Conservation (phyloP, 1,140 invertebrate species). For the Sitodiplosis mosellana region DNA sequence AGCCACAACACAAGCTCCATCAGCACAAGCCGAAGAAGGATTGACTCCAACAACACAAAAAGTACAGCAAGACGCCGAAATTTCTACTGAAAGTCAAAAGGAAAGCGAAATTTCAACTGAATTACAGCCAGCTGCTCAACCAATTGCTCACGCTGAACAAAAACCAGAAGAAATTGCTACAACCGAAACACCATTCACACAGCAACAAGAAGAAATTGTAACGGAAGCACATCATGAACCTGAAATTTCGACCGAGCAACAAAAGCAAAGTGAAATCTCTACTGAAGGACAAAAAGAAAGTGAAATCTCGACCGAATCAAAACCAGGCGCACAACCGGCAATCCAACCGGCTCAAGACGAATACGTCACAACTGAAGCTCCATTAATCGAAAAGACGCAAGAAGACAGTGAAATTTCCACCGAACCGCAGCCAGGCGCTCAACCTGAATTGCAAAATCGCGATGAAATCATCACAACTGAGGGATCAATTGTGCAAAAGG, state of each 20-base stretch:
- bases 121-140: background rate
- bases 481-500: no score
- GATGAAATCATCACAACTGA: no score
- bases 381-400: background rate
- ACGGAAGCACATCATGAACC: background rate
- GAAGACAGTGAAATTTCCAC: no score
- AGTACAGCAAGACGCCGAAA: background rate
- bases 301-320: background rate
- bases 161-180: conserved; percentile 5
- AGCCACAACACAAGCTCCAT: background rate
- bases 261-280: background rate
- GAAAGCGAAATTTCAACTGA: background rate
- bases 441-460: no score
- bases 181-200: conserved; percentile 2
- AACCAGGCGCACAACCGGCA: background rate
- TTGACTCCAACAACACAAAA: background rate
- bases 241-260: background rate
- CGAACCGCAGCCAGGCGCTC: no score
- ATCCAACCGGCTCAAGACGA: background rate
- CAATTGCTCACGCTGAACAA: background rate
- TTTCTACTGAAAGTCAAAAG: background rate
- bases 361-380: background rate
- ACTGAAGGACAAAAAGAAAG: background rate
- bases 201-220: background rate
- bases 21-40: background rate